phyloP scores from a whole-genome alignment of 2,797 vertebrate genomes.

The Betta splendens region DNA sequence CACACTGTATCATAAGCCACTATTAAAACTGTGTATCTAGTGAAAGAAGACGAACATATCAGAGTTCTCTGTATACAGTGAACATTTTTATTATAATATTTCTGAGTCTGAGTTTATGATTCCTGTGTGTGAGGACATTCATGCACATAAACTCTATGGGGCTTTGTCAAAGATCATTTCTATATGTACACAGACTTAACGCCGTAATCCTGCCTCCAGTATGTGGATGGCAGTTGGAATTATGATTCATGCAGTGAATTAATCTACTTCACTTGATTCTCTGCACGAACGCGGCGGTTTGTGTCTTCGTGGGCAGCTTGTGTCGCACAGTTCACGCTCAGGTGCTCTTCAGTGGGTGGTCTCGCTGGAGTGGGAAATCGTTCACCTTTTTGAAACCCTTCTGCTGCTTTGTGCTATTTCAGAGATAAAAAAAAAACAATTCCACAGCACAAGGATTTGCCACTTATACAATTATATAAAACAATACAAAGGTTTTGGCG shows the following conservation, averaged over 20 bases:
- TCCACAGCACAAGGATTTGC: too few relatives aligned
- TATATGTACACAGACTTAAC: constrained; percentile 21
- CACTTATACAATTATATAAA: too few relatives aligned
- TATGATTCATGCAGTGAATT: constrained; percentile 47
- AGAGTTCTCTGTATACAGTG: neutral
- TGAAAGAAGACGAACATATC: constrained; percentile 12
- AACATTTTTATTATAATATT: constrained; percentile 10
- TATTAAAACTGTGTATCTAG: constrained; percentile 23
- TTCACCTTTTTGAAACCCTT: too few relatives aligned
- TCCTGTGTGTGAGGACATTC: constrained; percentile 1
- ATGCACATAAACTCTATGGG: constrained; percentile 17
- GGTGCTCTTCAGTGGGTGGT: constrained; percentile 9
- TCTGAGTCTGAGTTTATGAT: constrained; percentile 15
- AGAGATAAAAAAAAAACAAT: constrained; percentile 24
- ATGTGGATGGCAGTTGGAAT: constrained; percentile 43
- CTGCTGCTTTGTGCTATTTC: too few relatives aligned
- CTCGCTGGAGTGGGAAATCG: constrained; percentile 26
- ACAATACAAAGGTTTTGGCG: too few relatives aligned
- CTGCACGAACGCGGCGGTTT: constrained; percentile 25
- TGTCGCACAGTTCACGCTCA: constrained; percentile 23
- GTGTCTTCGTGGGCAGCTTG: constrained; percentile 23
- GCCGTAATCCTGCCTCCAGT: constrained; percentile 27
- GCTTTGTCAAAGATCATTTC: constrained; percentile 30
- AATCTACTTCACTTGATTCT: constrained; percentile 60
- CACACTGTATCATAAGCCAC: neutral